Percentiles rank a stretch among this genome's conserved stretches.
Evolutionary conservation across 2,888 invertebrate species (phyloP).

Genomic region (Acanthoscelides obtectus): DNA sequence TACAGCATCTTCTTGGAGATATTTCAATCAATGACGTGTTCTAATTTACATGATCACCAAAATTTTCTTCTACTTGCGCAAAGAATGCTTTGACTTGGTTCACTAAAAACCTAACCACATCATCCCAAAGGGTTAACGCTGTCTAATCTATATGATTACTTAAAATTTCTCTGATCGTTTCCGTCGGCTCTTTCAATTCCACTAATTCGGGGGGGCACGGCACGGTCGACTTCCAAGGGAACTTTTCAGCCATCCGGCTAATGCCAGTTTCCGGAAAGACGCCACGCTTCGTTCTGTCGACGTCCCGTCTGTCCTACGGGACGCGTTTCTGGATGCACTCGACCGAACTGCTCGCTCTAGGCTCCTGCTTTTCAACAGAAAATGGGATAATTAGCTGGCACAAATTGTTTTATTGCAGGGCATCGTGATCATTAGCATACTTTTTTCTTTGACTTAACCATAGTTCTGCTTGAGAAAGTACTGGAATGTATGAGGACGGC

Average conservation of each 20-base stretch:
- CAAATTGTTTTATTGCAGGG: neutral
- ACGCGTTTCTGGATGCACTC: neutral
- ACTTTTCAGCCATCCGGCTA: slow-evolving; percentile 35
- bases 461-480: no score
- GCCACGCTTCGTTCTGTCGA: slow-evolving; percentile 20
- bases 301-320: slow-evolving; percentile 9
- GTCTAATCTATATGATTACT: neutral
- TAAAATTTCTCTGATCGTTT: neutral
- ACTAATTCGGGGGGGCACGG: slow-evolving; percentile 38
- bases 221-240: slow-evolving; percentile 37
- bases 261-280: slow-evolving; percentile 29
- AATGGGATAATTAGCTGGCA: neutral
- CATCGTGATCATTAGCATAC: no score
- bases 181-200: slow-evolving; percentile 23
- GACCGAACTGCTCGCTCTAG: neutral
- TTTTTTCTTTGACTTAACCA: no score
- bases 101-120: no score
- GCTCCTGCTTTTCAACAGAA: neutral
- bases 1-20: no score
- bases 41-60: no score
- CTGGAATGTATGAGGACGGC: no score
- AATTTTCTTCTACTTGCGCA: no score
- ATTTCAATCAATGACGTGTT: no score
- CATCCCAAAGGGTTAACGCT: neutral
- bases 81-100: no score